Percentiles rank a stretch among this genome's conserved stretches.
Evolutionary conservation across 2,888 invertebrate species (phyloP).

Genomic region (Drosophila greeni): DNA sequence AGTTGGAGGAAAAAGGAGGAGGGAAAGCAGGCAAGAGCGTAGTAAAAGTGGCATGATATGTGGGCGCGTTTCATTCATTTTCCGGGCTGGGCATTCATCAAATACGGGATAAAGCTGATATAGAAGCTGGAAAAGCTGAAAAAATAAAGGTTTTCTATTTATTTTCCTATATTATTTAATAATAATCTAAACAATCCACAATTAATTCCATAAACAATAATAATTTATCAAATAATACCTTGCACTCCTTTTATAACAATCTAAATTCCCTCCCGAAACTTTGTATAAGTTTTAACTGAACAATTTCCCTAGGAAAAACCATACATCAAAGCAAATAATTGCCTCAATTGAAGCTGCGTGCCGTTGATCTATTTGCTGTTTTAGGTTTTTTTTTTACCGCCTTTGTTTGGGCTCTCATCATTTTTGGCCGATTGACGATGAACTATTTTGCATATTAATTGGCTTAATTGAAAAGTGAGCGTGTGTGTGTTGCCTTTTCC

Average conservation of each 20-base stretch:
- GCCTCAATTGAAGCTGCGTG: slow-evolving; percentile 8
- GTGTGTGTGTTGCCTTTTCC: slow-evolving; percentile 24
- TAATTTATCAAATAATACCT: background rate
- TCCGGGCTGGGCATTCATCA: slow-evolving; percentile 32
- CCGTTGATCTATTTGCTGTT: background rate
- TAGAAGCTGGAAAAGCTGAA: background rate
- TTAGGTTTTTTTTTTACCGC: background rate
- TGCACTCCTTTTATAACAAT: background rate
- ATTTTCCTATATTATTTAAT: background rate
- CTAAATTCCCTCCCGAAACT: too few relatives aligned
- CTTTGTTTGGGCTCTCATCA: slow-evolving; percentile 4
- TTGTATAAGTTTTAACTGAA: background rate
- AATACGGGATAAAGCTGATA: slow-evolving; percentile 3
- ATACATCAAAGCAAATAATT: slow-evolving; percentile 11
- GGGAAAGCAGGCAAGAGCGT: background rate
- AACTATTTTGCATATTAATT: slow-evolving; percentile 53
- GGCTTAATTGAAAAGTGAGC: slow-evolving; percentile 62
- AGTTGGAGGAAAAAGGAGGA: background rate
- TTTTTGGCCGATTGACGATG: slow-evolving; percentile 32
- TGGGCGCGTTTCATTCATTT: slow-evolving; percentile 46
- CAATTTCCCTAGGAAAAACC: background rate
- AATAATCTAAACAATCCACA: background rate
- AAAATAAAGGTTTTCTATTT: background rate
- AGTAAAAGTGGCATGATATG: slow-evolving; percentile 56
- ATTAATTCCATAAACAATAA: background rate